phyloP scores from a whole-genome alignment of 2,113 vertebrate species.

The Catagonus wagneri region DNA sequence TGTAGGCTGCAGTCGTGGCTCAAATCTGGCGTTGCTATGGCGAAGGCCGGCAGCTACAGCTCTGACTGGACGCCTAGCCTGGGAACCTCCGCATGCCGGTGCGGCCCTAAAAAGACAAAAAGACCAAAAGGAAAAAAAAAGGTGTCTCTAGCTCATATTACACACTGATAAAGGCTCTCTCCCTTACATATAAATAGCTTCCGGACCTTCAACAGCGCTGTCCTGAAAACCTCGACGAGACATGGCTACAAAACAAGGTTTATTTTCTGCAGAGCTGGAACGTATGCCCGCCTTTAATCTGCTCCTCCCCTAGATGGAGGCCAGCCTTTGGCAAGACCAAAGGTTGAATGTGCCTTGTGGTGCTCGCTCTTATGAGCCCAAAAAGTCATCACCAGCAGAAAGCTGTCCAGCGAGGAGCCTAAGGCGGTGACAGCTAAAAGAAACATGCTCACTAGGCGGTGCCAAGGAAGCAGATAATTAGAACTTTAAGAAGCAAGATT shows the following conservation, averaged over 20 bases:
- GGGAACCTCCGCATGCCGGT: no score
- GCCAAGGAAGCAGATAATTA: background rate
- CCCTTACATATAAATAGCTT: background rate
- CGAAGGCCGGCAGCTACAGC: no score
- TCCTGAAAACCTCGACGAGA: constrained; percentile 53
- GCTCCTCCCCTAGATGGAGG: background rate
- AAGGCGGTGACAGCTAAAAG: background rate
- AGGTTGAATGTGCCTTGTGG: background rate
- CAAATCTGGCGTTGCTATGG: no score
- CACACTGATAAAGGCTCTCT: background rate
- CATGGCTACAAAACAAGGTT: background rate
- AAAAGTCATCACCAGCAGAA: background rate
- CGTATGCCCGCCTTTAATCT: background rate
- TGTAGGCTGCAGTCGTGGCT: no score
- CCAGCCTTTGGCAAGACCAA: background rate
- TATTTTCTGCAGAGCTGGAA: background rate
- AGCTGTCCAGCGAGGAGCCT: background rate
- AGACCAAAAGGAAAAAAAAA: no score
- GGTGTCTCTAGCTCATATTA: background rate
- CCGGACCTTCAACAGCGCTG: background rate
- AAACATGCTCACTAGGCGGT: background rate
- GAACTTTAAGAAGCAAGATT: constrained; percentile 32
- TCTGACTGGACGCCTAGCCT: no score
- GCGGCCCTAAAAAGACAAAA: no score
- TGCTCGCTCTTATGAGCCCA: background rate